phyloP scores from a whole-genome alignment of 2,888 invertebrate genomes.

The Petrolisthes manimaculis region DNA sequence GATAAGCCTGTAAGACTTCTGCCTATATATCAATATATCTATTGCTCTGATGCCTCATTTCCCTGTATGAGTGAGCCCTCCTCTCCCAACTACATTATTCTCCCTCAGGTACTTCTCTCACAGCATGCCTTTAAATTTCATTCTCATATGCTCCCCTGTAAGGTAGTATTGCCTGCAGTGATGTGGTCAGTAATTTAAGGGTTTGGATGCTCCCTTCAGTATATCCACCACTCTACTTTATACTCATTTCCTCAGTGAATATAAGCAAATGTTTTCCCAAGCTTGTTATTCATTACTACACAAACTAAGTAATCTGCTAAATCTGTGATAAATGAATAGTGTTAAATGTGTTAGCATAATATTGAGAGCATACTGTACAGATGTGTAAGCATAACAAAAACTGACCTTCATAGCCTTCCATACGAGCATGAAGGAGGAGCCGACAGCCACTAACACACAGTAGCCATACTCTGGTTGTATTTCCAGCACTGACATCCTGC shows the following conservation, averaged over 20 bases:
- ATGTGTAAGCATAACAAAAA: not conserved
- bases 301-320: too few relatives aligned
- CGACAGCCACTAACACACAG: conserved; percentile 69
- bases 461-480: conserved; percentile 70
- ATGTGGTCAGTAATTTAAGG: too few relatives aligned
- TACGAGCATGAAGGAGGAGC: conserved; percentile 69
- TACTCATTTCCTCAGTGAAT: not conserved
- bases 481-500: conserved; percentile 65
- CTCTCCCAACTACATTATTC: too few relatives aligned
- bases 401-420: conserved; percentile 70
- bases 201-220: too few relatives aligned
- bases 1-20: not conserved
- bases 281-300: too few relatives aligned
- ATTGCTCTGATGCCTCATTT: not conserved
- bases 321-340: not conserved
- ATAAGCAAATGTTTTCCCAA: not conserved
- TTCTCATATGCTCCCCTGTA: too few relatives aligned
- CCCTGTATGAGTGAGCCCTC: too few relatives aligned
- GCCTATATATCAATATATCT: not conserved
- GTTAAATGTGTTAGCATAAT: not conserved
- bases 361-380: too few relatives aligned
- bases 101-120: too few relatives aligned
- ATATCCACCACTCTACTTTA: too few relatives aligned
- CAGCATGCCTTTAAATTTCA: too few relatives aligned
- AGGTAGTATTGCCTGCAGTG: too few relatives aligned